Percentiles rank a stretch among this genome's conserved stretches.
Conservation (phyloP, 1,140 invertebrate species). For the Brachionus calyciflorus region DNA sequence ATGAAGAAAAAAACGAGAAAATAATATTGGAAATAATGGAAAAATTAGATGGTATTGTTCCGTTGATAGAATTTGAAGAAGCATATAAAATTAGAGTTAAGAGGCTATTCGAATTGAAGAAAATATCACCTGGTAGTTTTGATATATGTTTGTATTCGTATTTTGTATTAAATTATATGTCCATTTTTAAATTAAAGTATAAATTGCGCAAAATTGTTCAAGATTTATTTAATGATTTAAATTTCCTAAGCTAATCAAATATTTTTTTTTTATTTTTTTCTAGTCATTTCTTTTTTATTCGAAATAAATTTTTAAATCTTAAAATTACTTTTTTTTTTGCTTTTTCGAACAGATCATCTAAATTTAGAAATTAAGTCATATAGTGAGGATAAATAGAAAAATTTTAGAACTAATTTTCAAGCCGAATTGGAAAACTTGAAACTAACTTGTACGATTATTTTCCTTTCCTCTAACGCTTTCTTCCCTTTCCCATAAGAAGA, state of each 20-base stretch:
- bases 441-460: no score
- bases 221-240: conserved; percentile 35
- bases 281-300: no score
- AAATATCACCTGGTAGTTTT: neutral
- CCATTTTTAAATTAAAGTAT: conserved; percentile 11
- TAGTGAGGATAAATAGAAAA: no score
- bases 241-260: neutral
- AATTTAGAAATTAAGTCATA: no score
- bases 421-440: no score
- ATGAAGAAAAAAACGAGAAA: neutral
- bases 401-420: no score
- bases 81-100: neutral
- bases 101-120: neutral
- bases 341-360: no score
- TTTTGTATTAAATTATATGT: neutral
- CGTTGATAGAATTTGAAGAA: conserved; percentile 16
- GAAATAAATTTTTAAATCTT: no score
- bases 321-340: no score
- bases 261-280: conserved; percentile 3
- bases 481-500: no score
- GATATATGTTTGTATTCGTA: conserved; percentile 19
- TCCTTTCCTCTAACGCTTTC: no score
- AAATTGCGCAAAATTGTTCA: conserved; percentile 5
- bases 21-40: neutral
- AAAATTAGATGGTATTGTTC: neutral